These are phyloP conservation scores for Netta rufina DNA, from an alignment of 2,797 vertebrate species.

Conservation along the genomic window DNA sequence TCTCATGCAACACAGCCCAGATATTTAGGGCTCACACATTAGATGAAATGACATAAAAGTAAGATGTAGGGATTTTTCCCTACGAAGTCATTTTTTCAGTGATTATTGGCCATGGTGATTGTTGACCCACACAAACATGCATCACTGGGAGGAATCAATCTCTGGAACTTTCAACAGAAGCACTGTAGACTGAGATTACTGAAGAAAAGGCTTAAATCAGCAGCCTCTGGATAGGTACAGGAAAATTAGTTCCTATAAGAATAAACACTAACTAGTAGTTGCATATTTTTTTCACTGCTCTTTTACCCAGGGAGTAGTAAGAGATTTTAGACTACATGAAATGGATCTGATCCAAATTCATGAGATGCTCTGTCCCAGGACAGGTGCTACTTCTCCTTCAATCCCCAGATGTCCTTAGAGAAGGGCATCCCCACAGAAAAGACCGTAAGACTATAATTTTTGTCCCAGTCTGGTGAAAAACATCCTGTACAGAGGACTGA, in stretches of 20 bases:
- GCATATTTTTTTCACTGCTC: neutral
- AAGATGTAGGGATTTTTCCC: neutral
- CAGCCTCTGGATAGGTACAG: neutral
- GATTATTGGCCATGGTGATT: neutral
- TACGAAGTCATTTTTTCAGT: neutral
- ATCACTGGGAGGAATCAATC: neutral
- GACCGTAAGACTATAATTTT: neutral
- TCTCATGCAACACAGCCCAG: neutral
- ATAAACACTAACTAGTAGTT: neutral
- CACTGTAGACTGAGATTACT: neutral
- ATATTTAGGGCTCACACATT: neutral
- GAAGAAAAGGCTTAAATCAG: neutral
- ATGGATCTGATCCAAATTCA: neutral
- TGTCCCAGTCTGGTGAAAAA: neutral
- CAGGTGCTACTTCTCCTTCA: neutral
- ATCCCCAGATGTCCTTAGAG: neutral
- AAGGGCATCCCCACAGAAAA: neutral
- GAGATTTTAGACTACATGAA: neutral
- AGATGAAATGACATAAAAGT: neutral
- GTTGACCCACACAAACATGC: neutral
- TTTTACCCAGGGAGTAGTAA: neutral
- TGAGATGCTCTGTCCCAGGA: neutral
- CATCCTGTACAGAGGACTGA: neutral
- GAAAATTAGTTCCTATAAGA: neutral
- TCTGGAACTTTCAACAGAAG: neutral